Percentiles rank a stretch among this genome's conserved stretches.
These are phyloP conservation scores for Trichonephila inaurata DNA, from an alignment of 1,140 invertebrate genomes.

Conservation along the genomic window DNA sequence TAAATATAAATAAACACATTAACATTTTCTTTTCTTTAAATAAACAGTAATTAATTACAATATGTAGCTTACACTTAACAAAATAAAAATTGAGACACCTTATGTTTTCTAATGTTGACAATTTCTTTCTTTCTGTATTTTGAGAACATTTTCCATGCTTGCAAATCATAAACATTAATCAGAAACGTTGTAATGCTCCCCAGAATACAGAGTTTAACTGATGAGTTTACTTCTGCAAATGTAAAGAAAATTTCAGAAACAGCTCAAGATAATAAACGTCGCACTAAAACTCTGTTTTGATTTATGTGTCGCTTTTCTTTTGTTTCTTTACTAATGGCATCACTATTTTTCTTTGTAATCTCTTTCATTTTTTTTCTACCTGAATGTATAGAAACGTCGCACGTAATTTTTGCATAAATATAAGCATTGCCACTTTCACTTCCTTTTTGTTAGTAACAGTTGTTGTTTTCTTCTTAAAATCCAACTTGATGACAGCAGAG, in stretches of 20 bases:
- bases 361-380: not conserved
- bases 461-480: not conserved
- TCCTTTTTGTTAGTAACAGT: not conserved
- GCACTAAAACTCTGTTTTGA: not conserved
- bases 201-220: constrained; percentile 19
- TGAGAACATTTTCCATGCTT: not conserved
- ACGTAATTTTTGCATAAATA: constrained; percentile 28
- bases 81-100: not conserved
- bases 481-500: not conserved
- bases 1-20: not conserved
- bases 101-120: not conserved
- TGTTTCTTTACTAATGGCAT: not conserved
- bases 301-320: not conserved
- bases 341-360: not conserved
- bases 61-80: not conserved
- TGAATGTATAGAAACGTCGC: not conserved
- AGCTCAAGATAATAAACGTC: constrained; percentile 9
- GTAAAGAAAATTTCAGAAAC: not conserved
- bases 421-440: not conserved
- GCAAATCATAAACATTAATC: constrained; percentile 8
- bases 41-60: not conserved
- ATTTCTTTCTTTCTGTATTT: not conserved
- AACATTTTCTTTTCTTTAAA: not conserved
- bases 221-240: not conserved
- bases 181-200: not conserved